A percentile compares a stretch with the other conserved stretches of the same genome.
phyloP scores from a whole-genome alignment of 2,113 vertebrate species.

The Albula glossodonta region DNA sequence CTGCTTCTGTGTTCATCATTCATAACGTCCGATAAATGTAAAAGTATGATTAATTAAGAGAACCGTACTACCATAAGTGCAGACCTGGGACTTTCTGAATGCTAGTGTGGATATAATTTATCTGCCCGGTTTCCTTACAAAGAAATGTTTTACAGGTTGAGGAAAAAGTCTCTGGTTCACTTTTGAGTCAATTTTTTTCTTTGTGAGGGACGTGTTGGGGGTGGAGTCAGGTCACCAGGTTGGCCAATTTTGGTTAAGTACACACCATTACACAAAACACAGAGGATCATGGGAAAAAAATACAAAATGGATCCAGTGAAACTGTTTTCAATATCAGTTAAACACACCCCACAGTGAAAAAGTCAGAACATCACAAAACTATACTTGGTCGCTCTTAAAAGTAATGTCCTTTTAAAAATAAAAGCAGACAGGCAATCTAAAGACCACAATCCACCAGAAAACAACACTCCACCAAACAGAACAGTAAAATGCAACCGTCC shows the following conservation, averaged over 20 bases:
- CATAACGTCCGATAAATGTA: conserved; percentile 55
- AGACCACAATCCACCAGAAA: neutral
- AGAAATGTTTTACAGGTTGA: conserved; percentile 2
- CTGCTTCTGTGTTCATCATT: conserved; percentile 60
- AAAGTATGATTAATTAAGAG: conserved; percentile 36
- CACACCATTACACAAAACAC: neutral
- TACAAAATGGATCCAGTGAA: neutral
- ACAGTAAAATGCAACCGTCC: neutral
- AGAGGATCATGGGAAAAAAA: neutral
- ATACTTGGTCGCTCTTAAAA: too few species aligned
- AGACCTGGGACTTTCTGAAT: conserved; percentile 18
- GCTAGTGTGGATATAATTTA: neutral
- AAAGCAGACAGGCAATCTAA: neutral
- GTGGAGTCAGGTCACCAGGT: neutral
- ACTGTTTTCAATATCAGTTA: too few species aligned
- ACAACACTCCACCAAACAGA: neutral
- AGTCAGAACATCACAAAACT: neutral
- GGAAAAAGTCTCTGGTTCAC: neutral
- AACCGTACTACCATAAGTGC: neutral
- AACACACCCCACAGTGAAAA: neutral
- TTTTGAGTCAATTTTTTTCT: neutral
- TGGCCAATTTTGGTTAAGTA: neutral
- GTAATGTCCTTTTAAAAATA: neutral
- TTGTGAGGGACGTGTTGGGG: neutral
- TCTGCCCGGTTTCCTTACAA: neutral